Evolutionary conservation across 2,113 vertebrate genomes (phyloP), one percentile per base, ranked within the genome.

Genomic region (Mandrillus leucophaeus): DNA sequence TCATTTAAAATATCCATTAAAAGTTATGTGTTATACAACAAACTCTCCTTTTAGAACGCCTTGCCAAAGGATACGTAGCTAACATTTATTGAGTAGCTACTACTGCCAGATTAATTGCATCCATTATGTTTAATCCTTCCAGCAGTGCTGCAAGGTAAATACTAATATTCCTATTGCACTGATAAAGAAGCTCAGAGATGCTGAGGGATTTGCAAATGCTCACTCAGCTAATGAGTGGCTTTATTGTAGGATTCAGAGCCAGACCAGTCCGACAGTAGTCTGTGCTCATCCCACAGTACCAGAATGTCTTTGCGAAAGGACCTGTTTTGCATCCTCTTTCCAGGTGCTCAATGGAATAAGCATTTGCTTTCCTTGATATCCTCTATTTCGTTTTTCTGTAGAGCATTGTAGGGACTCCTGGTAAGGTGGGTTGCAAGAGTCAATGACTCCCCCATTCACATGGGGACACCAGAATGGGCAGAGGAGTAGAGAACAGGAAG

Each of bases 1-100:
- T 97, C 94, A 98, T 97, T 97, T 98, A 98, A 97, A 98, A 97
- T 96, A 95, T 40, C 97, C 94, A 98, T 98, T 97, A 98, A 96
- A 98, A 98, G 94, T 96, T 98, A 94, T 66, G 86, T 95, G 95
- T 93, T 96, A 59, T 89, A 82, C 22, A 79, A 96, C 96, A 97
- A 93, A 96, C 93, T 98, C 93, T 79, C n/a, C 79, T 95, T 94
- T 97, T 70, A 91, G 93, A 96, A 96, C 64, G 90, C 45, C 25
- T 98, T 66, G 97, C 97, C 88, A 88, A 97, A 91, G 95, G 97
- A 97, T 88, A 96, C 96, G 88, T 94, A 96, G 59, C 72, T 94
- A 96, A 93, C 95, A 91, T 93, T 98, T 98, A 97, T 95, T 98
- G 97, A 98, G 97, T 97, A 98, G 97, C 96, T 97, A 98, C 97